A percentile compares a stretch with the other conserved stretches of the same genome.
Evolutionary conservation across 2,888 invertebrate genomes (phyloP).

Genomic region (Coenonympha glycerion): DNA sequence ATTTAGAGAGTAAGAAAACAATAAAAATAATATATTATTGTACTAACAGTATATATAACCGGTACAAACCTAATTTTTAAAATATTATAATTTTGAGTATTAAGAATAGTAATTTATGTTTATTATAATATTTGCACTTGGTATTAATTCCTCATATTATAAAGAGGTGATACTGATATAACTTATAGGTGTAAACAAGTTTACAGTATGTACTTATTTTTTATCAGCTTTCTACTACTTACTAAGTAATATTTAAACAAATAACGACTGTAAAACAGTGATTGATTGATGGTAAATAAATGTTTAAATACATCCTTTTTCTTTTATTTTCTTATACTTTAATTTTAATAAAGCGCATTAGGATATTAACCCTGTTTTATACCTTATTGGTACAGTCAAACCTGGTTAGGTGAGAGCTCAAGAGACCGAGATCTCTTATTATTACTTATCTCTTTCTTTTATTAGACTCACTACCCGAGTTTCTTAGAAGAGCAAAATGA

Average conservation of each 20-base stretch:
- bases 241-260: background rate
- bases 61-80: too few relatives aligned
- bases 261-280: conserved; percentile 8
- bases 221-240: background rate
- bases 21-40: background rate
- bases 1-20: background rate
- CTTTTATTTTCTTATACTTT: background rate
- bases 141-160: background rate
- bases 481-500: too few relatives aligned
- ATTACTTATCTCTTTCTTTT: too few relatives aligned
- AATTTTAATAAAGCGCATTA: background rate
- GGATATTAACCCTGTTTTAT: background rate
- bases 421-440: too few relatives aligned
- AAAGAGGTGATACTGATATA: too few relatives aligned
- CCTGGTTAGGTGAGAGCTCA: too few relatives aligned
- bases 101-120: too few relatives aligned
- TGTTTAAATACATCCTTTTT: conserved; percentile 1
- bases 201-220: conserved; percentile 6
- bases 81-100: background rate
- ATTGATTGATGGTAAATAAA: conserved; percentile 10
- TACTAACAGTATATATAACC: too few relatives aligned
- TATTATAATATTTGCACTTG: too few relatives aligned
- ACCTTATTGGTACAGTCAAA: too few relatives aligned
- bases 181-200: background rate
- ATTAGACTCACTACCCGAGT: too few relatives aligned